These are phyloP conservation scores for Propithecus deckenii DNA, from an alignment of 2,797 vertebrate species.

Conservation along the genomic window DNA sequence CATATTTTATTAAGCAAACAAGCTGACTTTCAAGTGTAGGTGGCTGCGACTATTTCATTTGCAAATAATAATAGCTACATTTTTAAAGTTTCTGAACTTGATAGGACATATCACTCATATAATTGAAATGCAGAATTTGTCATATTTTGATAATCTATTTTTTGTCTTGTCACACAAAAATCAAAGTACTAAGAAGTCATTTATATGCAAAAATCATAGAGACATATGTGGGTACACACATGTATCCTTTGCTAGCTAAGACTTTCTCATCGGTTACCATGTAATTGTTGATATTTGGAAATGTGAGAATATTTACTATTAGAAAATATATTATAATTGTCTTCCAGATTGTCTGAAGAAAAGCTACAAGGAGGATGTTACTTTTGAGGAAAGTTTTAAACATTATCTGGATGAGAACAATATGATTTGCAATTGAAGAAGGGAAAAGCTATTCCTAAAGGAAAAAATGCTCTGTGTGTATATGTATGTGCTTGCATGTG, in stretches of 20 bases:
- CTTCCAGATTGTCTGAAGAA: not conserved
- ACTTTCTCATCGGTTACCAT: not conserved
- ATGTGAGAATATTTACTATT: not conserved
- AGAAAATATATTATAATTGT: not conserved
- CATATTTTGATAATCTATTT: not conserved
- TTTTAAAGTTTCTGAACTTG: not conserved
- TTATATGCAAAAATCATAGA: not conserved
- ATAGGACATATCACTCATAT: not conserved
- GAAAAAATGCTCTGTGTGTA: not conserved
- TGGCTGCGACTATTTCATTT: not conserved
- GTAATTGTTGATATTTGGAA: not conserved
- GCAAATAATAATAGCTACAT: not conserved
- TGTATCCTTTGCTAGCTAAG: not conserved
- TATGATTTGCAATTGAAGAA: not conserved
- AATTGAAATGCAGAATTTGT: not conserved
- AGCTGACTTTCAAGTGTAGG: not conserved
- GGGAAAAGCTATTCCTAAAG: not conserved
- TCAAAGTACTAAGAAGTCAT: not conserved
- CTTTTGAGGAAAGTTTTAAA: not conserved
- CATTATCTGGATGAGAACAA: not conserved
- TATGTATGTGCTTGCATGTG: not conserved
- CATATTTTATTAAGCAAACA: not conserved
- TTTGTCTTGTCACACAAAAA: not conserved
- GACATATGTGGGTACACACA: not conserved
- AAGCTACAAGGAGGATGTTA: not conserved